A percentile compares a stretch with the other conserved stretches of the same genome.
phyloP scores from a whole-genome alignment of 2,797 vertebrate species.

The Trichosurus vulpecula region DNA sequence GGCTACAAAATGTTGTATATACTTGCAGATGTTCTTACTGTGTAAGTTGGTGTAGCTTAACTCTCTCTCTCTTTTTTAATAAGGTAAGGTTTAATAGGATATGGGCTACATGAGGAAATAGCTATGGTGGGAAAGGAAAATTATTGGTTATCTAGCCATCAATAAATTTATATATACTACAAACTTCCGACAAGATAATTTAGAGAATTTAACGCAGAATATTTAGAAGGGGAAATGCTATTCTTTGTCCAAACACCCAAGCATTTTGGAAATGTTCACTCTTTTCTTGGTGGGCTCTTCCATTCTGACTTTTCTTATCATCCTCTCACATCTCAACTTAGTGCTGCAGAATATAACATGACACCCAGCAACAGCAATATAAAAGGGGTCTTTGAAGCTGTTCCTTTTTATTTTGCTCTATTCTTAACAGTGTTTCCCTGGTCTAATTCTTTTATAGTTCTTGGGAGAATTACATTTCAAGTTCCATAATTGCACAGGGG shows the following conservation, averaged over 20 bases:
- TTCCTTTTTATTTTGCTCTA: constrained; percentile 85
- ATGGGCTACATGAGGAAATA: neutral
- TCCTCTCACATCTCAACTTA: constrained; percentile 70
- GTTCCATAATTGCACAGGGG: constrained; percentile 83
- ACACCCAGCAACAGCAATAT: constrained; percentile 77
- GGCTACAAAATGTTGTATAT: neutral
- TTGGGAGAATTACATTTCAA: constrained; percentile 85
- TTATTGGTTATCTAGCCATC: neutral
- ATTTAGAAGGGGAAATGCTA: neutral
- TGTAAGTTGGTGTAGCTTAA: neutral
- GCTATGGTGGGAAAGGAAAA: neutral
- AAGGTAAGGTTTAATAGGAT: neutral
- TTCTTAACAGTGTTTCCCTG: constrained; percentile 84
- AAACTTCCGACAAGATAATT: constrained; percentile 9
- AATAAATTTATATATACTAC: neutral
- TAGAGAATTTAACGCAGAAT: neutral
- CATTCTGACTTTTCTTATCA: constrained; percentile 74
- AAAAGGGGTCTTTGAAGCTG: constrained; percentile 78
- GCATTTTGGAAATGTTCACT: constrained; percentile 68
- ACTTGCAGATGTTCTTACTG: neutral
- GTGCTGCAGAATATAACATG: constrained; percentile 73
- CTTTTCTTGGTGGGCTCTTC: neutral
- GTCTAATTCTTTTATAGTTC: constrained; percentile 84
- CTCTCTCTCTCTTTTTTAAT: neutral
- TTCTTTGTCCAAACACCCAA: neutral